Conservation (phyloP, 2,888 invertebrate genomes). For the Eretmocerus hayati region DNA sequence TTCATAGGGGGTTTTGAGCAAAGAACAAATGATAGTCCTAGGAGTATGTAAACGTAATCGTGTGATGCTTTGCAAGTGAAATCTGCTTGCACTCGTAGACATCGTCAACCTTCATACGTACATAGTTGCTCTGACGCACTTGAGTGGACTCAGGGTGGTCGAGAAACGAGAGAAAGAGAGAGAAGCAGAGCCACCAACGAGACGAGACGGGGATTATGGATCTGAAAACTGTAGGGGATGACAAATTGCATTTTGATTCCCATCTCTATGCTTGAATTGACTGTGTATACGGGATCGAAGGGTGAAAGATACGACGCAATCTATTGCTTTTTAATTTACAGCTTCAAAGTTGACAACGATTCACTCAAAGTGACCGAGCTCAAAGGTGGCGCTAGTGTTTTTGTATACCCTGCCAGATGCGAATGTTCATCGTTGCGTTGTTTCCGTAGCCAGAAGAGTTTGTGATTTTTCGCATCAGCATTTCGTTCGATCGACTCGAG, state of each 20-base stretch:
- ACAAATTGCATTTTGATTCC: constrained; percentile 45
- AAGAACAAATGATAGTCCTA: constrained; percentile 45
- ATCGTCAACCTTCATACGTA: not conserved
- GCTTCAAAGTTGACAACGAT: no score
- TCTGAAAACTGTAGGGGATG: constrained; percentile 36
- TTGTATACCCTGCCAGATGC: no score
- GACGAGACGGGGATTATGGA: no score
- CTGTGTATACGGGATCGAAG: not conserved
- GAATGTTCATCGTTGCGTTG: no score
- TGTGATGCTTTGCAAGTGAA: constrained; percentile 43
- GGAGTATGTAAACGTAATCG: constrained; percentile 44
- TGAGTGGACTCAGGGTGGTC: not conserved
- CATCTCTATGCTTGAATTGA: constrained; percentile 29
- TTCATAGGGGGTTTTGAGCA: constrained; percentile 31
- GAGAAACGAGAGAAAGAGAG: no score
- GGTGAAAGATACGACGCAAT: not conserved
- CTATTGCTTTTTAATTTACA: no score
- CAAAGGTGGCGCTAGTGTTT: no score
- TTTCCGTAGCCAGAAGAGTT: no score
- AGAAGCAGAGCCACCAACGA: no score
- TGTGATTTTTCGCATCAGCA: no score
- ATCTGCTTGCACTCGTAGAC: constrained; percentile 26
- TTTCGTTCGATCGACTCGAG: no score
- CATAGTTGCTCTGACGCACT: not conserved
- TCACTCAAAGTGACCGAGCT: no score